These are phyloP conservation scores for Musca vetustissima DNA, from an alignment of 1,140 invertebrate species.

Conservation along the genomic window DNA sequence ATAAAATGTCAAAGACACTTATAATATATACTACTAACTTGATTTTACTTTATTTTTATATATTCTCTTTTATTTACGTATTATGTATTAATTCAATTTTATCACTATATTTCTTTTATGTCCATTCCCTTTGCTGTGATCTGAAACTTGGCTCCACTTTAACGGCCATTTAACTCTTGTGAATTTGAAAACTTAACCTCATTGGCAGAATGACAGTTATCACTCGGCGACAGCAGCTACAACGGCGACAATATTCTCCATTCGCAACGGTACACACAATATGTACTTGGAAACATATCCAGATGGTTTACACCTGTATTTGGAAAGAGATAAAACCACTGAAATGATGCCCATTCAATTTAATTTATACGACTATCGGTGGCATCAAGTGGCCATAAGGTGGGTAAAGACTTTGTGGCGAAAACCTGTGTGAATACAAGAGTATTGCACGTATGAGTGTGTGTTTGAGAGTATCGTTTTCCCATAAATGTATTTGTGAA, in stretches of 20 bases:
- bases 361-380: conserved; percentile 55
- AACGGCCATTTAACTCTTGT: not conserved
- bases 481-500: not conserved
- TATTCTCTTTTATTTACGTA: conserved; percentile 3
- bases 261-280: conserved; percentile 52
- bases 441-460: not conserved
- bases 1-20: too few relatives aligned
- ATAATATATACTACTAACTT: too few relatives aligned
- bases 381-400: conserved; percentile 56
- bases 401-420: conserved; percentile 29
- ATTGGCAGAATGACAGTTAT: conserved; percentile 43
- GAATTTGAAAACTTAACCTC: not conserved
- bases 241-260: conserved; percentile 50
- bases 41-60: too few relatives aligned
- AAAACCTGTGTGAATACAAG: not conserved
- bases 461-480: conserved; percentile 28
- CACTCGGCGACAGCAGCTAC: conserved; percentile 25
- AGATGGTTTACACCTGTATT: conserved; percentile 51
- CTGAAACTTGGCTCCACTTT: not conserved
- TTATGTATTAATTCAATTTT: conserved; percentile 10
- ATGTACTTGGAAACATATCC: conserved; percentile 51
- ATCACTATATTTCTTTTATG: conserved; percentile 3
- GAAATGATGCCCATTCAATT: conserved; percentile 56
- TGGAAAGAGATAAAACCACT: conserved; percentile 52
- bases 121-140: not conserved